Evolutionary conservation across 2,797 vertebrate genomes (phyloP).

Genomic region (Cyprinodon diabolis): DNA sequence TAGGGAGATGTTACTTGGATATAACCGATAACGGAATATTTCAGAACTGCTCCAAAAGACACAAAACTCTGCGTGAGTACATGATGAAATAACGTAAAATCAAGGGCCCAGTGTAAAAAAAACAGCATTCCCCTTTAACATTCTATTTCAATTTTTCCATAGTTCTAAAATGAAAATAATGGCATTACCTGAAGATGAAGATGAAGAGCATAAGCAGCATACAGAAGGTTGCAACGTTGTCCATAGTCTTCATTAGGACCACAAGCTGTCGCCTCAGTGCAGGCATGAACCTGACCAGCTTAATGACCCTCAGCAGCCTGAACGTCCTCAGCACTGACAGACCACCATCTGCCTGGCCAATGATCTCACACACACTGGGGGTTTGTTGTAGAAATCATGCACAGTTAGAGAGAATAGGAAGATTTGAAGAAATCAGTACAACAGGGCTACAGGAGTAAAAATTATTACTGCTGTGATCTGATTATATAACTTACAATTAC

Average conservation of each 20-base stretch:
- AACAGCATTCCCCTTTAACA: too few relatives aligned
- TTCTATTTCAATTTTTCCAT: neutral
- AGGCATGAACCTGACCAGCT: conserved; percentile 97
- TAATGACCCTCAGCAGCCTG: conserved; percentile 92
- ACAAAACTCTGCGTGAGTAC: too few relatives aligned
- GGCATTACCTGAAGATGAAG: conserved; percentile 93
- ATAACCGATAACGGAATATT: too few relatives aligned
- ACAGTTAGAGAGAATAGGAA: conserved; percentile 1
- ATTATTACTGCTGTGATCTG: neutral
- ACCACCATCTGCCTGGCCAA: conserved; percentile 93
- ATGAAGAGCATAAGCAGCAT: conserved; percentile 99
- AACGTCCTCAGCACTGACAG: conserved; percentile 95
- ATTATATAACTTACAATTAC: neutral
- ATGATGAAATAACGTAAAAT: too few relatives aligned
- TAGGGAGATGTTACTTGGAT: too few relatives aligned
- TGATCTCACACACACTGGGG: conserved; percentile 90
- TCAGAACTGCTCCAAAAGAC: too few relatives aligned
- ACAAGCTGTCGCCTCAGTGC: conserved; percentile 94
- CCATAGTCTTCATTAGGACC: conserved; percentile 99
- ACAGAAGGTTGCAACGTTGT: conserved; percentile 98
- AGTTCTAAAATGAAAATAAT: neutral
- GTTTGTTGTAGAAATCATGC: neutral
- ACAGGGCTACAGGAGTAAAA: neutral
- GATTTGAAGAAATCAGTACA: neutral
- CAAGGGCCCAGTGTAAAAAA: too few relatives aligned